These are phyloP conservation scores for Protonibea diacanthus DNA, from an alignment of 2,797 vertebrate species.

Conservation along the genomic window DNA sequence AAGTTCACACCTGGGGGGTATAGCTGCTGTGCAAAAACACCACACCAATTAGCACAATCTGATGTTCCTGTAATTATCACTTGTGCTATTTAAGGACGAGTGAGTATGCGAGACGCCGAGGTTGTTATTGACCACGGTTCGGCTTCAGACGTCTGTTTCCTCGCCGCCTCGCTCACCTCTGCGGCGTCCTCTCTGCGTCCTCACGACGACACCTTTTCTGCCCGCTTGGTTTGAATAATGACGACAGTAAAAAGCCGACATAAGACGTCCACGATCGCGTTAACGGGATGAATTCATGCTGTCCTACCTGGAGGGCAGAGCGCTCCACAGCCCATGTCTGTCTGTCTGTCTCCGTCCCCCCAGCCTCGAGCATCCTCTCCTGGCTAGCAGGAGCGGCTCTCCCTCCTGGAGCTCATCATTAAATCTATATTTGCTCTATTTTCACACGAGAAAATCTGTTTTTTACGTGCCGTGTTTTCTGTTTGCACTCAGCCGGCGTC, in stretches of 20 bases:
- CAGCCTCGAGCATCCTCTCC: slow-evolving; percentile 67
- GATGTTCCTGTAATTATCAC: slow-evolving; percentile 45
- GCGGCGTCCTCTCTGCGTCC: not conserved
- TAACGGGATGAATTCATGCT: slow-evolving; percentile 1
- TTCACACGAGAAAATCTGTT: slow-evolving; percentile 19
- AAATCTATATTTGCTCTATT: slow-evolving; percentile 30
- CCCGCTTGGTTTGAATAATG: slow-evolving; percentile 26
- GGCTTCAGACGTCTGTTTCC: not conserved
- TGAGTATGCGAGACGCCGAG: not conserved
- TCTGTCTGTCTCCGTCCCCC: slow-evolving; percentile 75
- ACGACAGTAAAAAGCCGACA: slow-evolving; percentile 21
- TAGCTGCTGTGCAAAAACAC: slow-evolving; percentile 24
- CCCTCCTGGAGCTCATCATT: slow-evolving; percentile 50
- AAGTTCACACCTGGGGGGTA: slow-evolving; percentile 14
- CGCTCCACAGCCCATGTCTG: slow-evolving; percentile 91
- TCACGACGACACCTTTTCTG: not conserved
- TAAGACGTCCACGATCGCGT: not conserved
- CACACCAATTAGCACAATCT: slow-evolving; percentile 49
- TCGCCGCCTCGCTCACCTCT: no score
- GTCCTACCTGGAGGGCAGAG: slow-evolving; percentile 91
- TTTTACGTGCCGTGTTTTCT: slow-evolving; percentile 28
- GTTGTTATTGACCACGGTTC: not conserved
- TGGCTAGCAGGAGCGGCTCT: slow-evolving; percentile 46
- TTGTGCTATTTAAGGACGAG: slow-evolving; percentile 54
- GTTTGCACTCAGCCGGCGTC: slow-evolving; percentile 10